Conservation (phyloP, 2,888 invertebrate genomes). For the Chironomus tentans region DNA sequence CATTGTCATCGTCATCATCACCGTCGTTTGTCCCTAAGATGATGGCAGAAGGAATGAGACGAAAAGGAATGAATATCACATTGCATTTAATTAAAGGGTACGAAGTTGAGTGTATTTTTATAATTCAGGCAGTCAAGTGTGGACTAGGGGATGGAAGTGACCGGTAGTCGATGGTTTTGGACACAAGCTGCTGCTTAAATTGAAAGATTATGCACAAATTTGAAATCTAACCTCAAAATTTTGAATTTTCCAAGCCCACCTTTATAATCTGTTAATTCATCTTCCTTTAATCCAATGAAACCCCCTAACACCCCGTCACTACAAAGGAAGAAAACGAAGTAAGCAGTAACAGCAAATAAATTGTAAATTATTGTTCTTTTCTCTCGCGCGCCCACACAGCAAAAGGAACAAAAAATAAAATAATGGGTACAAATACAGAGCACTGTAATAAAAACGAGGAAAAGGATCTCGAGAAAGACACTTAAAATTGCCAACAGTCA, state of each 20-base stretch:
- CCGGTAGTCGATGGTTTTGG: too few relatives aligned
- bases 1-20: not conserved
- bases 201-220: too few relatives aligned
- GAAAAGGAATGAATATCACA: not conserved
- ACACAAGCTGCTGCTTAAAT: too few relatives aligned
- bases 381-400: not conserved
- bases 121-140: not conserved
- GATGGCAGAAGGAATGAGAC: not conserved
- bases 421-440: not conserved
- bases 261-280: too few relatives aligned
- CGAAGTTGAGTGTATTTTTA: not conserved
- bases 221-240: too few relatives aligned
- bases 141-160: too few relatives aligned
- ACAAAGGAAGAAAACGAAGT: too few relatives aligned
- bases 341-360: not conserved
- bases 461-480: not conserved
- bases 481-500: conserved; percentile 9
- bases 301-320: too few relatives aligned
- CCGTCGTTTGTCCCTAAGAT: not conserved
- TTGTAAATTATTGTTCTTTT: conserved; percentile 13
- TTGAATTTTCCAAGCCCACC: too few relatives aligned
- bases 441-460: not conserved
- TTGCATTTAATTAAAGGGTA: not conserved
- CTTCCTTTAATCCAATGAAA: too few relatives aligned
- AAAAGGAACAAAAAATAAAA: not conserved